Base-by-base conservation (phyloP, 2,113 vertebrate species). In the Plectropomus leopardus region DNA sequence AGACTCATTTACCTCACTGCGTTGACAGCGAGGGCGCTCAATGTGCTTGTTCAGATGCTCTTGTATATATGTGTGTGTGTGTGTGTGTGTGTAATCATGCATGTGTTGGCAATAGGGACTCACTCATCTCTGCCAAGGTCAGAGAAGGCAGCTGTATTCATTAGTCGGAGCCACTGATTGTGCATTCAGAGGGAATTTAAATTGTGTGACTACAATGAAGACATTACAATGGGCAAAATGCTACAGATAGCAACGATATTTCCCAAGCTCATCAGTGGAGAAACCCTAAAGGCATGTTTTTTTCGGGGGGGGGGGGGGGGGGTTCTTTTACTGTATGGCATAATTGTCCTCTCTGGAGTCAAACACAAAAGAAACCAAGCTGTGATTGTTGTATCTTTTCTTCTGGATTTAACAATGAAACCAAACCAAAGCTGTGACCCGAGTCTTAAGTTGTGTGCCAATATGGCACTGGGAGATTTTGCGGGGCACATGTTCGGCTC, bases 81-180 rank as follows among this genome's bases (percentile, higher is more conserved):
- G 61, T 40, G 40, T 70, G 50, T 80, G 83, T 70, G 84, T 85
- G 78, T 63, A 78, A 74, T 83, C 75, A 68, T 78, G 78, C 74
- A 16, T 79, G 70, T 79, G 80, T 47, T 61, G 47, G 70, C 80
- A 74, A 83, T 5, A 64, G 88, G 78, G 88, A 88, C 70, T 76
- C 68, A 64, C 59, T 86, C 86, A 81, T 89, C 86, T 84, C 77
- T 73, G 84, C 86, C 92, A 91, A 92, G 91, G 92, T 92, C 91
- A 91, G 76, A 84, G 75, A 55, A 80, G 77, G 78, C 81, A 82
- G 90, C 88, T 75, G 86, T 80, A 82, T 88, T 92, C 85, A 89
- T 91, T 89, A 86, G 75, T 44, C 14, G 3, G 5, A 80, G 79
- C 85, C 77, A 45, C 75, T 76, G 90, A 88, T 90, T 83, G 82